phyloP scores from a whole-genome alignment of 1,140 invertebrate species.

The Acromyrmex echinatior region DNA sequence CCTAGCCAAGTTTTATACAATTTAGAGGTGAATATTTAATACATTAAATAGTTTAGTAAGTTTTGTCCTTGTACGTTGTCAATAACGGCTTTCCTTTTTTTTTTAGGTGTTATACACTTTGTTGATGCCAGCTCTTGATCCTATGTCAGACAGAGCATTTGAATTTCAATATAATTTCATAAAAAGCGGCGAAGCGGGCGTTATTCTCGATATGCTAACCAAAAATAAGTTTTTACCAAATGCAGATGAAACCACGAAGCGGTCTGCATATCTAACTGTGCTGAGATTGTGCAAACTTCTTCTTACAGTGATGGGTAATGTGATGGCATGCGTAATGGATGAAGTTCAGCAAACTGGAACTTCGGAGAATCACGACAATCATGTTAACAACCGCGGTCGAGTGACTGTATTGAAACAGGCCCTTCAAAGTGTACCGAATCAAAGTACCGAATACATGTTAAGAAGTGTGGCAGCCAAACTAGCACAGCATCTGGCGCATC shows the following conservation, averaged over 20 bases:
- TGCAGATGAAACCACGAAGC: slow-evolving; percentile 93
- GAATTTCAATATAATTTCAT: slow-evolving; percentile 97
- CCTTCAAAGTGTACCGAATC: slow-evolving; percentile 90
- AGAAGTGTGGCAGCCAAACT: slow-evolving; percentile 92
- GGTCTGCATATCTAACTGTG: slow-evolving; percentile 95
- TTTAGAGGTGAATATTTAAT: slow-evolving; percentile 87
- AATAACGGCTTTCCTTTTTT: slow-evolving; percentile 60
- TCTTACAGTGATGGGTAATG: slow-evolving; percentile 94
- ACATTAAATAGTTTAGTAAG: slow-evolving; percentile 19
- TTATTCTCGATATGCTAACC: slow-evolving; percentile 94
- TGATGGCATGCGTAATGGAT: slow-evolving; percentile 89
- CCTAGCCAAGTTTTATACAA: slow-evolving; percentile 93
- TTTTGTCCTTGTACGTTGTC: not conserved
- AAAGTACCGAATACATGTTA: slow-evolving; percentile 90
- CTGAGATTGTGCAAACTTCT: slow-evolving; percentile 96
- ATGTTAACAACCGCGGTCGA: slow-evolving; percentile 83
- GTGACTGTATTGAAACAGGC: slow-evolving; percentile 91
- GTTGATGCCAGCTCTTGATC: slow-evolving; percentile 96
- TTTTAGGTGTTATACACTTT: slow-evolving; percentile 94
- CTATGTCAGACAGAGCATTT: slow-evolving; percentile 93
- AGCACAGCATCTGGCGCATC: slow-evolving; percentile 90
- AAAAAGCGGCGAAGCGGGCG: slow-evolving; percentile 93
- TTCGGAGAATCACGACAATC: slow-evolving; percentile 82
- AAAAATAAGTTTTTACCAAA: slow-evolving; percentile 95
- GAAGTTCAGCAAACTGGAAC: slow-evolving; percentile 84